phyloP scores from a whole-genome alignment of 1,140 invertebrate species.

The Maconellicoccus hirsutus region DNA sequence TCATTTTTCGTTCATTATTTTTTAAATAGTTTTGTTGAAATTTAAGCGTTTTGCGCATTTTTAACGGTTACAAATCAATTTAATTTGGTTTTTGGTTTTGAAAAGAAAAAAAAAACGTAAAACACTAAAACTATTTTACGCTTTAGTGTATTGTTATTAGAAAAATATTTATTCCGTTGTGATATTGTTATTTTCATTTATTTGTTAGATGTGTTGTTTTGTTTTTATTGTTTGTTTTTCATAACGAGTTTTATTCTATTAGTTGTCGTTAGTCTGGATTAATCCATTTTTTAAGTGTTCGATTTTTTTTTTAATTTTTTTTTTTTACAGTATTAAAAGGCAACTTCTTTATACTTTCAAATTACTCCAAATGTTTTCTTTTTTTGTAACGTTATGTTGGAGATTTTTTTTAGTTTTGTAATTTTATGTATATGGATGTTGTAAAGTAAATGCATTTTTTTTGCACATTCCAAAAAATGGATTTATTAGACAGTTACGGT shows the following conservation, averaged over 20 bases:
- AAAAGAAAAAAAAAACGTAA: too few species aligned
- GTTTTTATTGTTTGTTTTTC: background rate
- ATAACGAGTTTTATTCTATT: background rate
- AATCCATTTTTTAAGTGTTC: background rate
- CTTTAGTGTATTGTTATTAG: background rate
- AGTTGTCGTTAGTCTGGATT: background rate
- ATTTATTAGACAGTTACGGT: background rate
- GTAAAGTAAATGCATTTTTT: background rate
- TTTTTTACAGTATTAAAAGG: background rate
- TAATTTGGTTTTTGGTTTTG: background rate
- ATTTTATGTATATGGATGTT: background rate
- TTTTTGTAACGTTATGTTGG: background rate
- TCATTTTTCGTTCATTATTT: background rate
- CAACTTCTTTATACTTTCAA: background rate
- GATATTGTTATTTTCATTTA: slow-evolving; percentile 5
- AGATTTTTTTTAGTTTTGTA: background rate
- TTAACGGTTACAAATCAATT: too few species aligned
- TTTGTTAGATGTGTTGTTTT: background rate
- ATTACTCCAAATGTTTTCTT: background rate
- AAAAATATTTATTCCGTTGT: slow-evolving; percentile 5
- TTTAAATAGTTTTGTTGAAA: background rate
- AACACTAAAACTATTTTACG: background rate
- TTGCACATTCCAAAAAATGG: background rate
- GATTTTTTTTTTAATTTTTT: background rate
- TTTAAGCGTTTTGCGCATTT: too few species aligned